Conservation (phyloP, 2,888 invertebrate species). For the Xestobium rufovillosum region DNA sequence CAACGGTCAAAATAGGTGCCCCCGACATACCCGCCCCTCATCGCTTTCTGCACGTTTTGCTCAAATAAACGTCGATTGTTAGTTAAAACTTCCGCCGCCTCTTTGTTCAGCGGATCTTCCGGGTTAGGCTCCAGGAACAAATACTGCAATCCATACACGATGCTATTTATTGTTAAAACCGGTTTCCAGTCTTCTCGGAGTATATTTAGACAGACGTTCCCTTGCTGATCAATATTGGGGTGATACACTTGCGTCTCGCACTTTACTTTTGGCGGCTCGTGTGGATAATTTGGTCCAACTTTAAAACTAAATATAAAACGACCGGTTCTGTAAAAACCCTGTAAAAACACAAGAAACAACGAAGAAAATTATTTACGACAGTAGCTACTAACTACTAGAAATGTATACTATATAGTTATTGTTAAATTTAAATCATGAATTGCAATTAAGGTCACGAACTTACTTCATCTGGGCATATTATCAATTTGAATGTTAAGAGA, state of each 20-base stretch:
- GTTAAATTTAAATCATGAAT: conserved; percentile 1
- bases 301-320: conserved; percentile 95
- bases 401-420: no score
- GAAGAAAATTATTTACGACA: not conserved
- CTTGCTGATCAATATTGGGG: conserved; percentile 96
- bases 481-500: conserved; percentile 89
- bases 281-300: conserved; percentile 96
- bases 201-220: conserved; percentile 96
- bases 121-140: conserved; percentile 98
- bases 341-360: conserved; percentile 1
- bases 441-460: conserved; percentile 19
- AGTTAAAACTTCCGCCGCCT: conserved; percentile 94
- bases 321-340: conserved; percentile 81
- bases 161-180: conserved; percentile 93
- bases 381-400: conserved; percentile 2
- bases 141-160: conserved; percentile 96
- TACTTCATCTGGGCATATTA: conserved; percentile 93
- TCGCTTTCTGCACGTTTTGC: conserved; percentile 91
- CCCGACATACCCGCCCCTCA: conserved; percentile 93
- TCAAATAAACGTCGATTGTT: conserved; percentile 91
- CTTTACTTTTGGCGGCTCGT: conserved; percentile 97
- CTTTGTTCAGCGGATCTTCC: conserved; percentile 97
- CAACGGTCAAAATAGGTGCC: conserved; percentile 92
- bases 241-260: conserved; percentile 97
- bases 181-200: conserved; percentile 99